phyloP scores from a whole-genome alignment of 2,113 vertebrate genomes.

The Tauraco erythrolophus region DNA sequence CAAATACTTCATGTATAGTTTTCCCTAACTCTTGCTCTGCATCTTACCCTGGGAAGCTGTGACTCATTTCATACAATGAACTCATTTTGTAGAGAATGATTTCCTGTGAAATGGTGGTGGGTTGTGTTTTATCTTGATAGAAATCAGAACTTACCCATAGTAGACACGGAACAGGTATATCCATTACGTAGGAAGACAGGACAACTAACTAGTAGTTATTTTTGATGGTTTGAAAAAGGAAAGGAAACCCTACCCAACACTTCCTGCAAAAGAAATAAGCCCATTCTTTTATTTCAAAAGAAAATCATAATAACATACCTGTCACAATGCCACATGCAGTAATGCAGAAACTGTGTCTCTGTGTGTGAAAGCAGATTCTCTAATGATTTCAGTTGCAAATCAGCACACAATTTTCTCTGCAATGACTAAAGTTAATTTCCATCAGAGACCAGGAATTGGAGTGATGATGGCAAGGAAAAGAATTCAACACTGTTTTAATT shows the following conservation, averaged over 20 bases:
- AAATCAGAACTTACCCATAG: background rate
- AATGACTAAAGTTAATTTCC: background rate
- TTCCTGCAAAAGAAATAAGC: background rate
- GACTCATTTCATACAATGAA: background rate
- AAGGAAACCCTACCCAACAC: background rate
- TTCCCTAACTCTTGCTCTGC: background rate
- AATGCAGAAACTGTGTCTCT: background rate
- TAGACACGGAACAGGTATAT: background rate
- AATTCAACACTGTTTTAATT: background rate
- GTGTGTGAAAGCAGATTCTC: background rate
- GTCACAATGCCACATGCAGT: background rate
- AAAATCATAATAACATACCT: background rate
- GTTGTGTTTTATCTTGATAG: background rate
- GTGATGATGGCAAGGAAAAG: background rate
- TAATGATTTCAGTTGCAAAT: background rate
- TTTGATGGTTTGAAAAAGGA: background rate
- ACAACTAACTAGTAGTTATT: background rate
- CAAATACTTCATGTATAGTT: background rate
- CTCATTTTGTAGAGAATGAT: background rate
- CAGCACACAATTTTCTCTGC: background rate
- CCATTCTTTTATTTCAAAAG: background rate
- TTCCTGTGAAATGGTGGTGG: background rate
- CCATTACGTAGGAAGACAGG: background rate
- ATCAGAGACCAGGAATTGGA: background rate
- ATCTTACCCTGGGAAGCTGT: background rate